phyloP scores from a whole-genome alignment of 2,888 invertebrate genomes.

The Nematopogon swammerdamellus region DNA sequence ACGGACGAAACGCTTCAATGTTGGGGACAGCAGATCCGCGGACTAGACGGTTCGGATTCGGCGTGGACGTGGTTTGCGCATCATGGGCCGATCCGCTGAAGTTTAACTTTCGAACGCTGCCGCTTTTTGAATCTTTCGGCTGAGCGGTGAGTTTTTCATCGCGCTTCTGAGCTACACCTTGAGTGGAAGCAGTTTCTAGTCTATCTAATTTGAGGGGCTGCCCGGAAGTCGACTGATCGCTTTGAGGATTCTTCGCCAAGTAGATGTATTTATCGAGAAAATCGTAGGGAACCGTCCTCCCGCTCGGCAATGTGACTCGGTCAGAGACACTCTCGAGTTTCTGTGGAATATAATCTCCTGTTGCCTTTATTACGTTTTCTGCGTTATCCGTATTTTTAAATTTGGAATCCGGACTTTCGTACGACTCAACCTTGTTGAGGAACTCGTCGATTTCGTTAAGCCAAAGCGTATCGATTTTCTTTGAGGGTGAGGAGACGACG shows the following conservation, averaged over 20 bases:
- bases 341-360: constrained; percentile 37
- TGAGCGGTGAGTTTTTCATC: background rate
- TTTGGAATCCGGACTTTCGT: constrained; percentile 35
- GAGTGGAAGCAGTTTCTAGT: constrained; percentile 11
- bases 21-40: constrained; percentile 19
- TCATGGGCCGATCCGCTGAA: constrained; percentile 33
- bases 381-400: constrained; percentile 24
- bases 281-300: constrained; percentile 27
- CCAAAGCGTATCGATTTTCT: constrained; percentile 40
- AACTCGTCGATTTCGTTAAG: constrained; percentile 50
- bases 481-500: constrained; percentile 42
- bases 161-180: background rate
- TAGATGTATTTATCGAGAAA: constrained; percentile 47
- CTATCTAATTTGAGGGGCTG: constrained; percentile 12
- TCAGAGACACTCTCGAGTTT: constrained; percentile 22
- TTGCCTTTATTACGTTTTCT: constrained; percentile 40
- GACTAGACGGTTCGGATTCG: constrained; percentile 23
- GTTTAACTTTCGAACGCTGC: constrained; percentile 31
- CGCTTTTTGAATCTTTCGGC: constrained; percentile 22
- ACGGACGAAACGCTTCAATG: constrained; percentile 25
- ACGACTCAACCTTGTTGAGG: constrained; percentile 40
- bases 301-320: constrained; percentile 30
- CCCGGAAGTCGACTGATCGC: constrained; percentile 17
- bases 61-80: constrained; percentile 42
- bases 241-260: constrained; percentile 30